Evolutionary conservation across 2,797 vertebrate species (phyloP), one percentile per base, ranked within the genome.

Genomic region (Acrossocheilus fasciatus): DNA sequence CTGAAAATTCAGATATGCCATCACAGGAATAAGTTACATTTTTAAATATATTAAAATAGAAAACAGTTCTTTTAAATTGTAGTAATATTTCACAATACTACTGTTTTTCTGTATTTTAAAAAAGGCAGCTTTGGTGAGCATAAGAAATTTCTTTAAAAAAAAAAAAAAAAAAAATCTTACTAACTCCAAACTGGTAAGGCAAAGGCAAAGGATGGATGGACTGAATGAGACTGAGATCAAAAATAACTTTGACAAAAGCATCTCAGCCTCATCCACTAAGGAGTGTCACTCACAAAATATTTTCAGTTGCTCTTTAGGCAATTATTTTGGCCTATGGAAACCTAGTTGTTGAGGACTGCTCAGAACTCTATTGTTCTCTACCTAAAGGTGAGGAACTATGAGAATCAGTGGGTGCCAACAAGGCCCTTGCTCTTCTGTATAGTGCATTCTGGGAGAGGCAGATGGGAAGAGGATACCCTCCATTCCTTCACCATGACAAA

Each of bases 401-500:
- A 62, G 84, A 62, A 82, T 41, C 6, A 23, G 36, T 47, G 70
- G 62, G 57, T 87, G 83, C 41, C 80, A 84, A 78, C 68, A 84
- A 80, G 76, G 77, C 75, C 85, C 64, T 73, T 70, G 54, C 85
- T 88, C 66, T 88, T 85, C 86, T 82, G 81, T 66, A 26, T 62
- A 45, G 78, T 82, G 80, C 78, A 70, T 85, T 87, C 72, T 68
- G 84, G 83, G 84, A 87, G 75, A 89, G 88, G 20, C 74, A 83
- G 73, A 86, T 78, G 83, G 83, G 90, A 89, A 93, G 93, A 92
- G 83, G 93, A 94, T 93, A 90, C 91, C 84, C 88, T 91, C 83
- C 86, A 89, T 91, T 89, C 90, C 91, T 89, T 86, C 66, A 15
- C 23, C 77, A 88, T 89, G 91, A 94, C 93, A 95, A 94, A 94